These are phyloP conservation scores for Squalus acanthias DNA, from an alignment of 2,797 vertebrate species.

Conservation along the genomic window DNA sequence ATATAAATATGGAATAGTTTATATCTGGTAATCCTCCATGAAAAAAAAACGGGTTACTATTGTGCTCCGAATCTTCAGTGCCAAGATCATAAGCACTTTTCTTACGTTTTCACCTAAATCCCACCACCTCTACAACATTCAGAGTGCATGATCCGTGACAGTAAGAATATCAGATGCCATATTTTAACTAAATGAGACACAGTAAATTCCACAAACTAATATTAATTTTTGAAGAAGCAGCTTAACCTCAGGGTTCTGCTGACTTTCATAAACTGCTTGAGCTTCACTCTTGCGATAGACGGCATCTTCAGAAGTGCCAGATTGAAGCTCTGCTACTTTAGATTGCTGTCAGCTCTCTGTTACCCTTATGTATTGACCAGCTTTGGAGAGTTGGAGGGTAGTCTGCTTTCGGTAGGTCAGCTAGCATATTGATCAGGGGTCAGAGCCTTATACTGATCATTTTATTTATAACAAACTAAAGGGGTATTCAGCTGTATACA, in stretches of 20 bases:
- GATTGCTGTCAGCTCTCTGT: not conserved
- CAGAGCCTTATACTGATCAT: not conserved
- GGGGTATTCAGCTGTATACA: too few species aligned
- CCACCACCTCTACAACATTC: not conserved
- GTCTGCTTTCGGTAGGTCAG: not conserved
- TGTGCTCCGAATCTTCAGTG: not conserved
- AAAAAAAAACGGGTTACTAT: not conserved
- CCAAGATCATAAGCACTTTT: not conserved
- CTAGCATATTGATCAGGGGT: not conserved
- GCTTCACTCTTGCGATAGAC: not conserved
- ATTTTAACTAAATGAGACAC: conserved; percentile 19
- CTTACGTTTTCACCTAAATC: not conserved
- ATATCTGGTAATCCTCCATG: not conserved
- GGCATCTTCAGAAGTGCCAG: not conserved
- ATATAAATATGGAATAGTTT: not conserved
- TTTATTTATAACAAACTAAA: not conserved
- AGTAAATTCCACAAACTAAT: not conserved
- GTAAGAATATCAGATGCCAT: not conserved
- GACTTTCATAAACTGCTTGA: not conserved
- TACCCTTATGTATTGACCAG: not conserved
- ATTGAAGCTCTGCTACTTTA: not conserved
- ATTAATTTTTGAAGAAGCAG: not conserved
- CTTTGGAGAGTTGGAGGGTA: not conserved
- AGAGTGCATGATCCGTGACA: not conserved
- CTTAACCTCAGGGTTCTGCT: not conserved